Evolutionary conservation across 2,113 vertebrate genomes (phyloP).

Genomic region (Elaphurus davidianus): DNA sequence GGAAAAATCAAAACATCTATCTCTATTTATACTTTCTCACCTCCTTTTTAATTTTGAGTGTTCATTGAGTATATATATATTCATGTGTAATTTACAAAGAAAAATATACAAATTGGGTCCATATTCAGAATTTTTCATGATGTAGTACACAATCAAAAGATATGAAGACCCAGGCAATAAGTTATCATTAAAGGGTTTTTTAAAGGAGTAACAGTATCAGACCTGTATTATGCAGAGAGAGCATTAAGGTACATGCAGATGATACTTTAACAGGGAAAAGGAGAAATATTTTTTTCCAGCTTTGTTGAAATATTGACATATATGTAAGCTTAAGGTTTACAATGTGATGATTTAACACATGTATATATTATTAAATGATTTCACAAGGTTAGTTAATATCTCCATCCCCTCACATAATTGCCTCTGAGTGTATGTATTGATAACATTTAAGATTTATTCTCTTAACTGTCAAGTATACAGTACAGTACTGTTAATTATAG

Average conservation of each 20-base stretch:
- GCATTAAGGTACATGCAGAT: not conserved
- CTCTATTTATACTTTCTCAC: not conserved
- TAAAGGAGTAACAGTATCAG: not conserved
- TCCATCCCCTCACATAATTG: not conserved
- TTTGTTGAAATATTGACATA: not conserved
- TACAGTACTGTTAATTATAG: not conserved
- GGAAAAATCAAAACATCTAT: not conserved
- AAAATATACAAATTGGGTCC: not conserved
- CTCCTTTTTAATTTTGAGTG: not conserved
- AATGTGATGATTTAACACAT: not conserved
- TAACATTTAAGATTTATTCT: not conserved
- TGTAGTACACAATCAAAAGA: not conserved
- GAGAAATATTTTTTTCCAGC: not conserved
- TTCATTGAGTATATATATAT: not conserved
- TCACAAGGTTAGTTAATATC: not conserved
- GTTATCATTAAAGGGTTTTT: not conserved
- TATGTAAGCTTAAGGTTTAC: not conserved
- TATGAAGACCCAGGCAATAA: not conserved
- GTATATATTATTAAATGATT: not conserved
- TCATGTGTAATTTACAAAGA: not conserved
- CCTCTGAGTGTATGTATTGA: not conserved
- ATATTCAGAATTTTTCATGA: constrained; percentile 3
- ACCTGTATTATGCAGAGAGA: not conserved
- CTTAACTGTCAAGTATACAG: not conserved
- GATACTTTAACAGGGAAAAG: not conserved